Evolutionary conservation across 53 echinoderm and acorn worm species (phyloP).

Genomic region (Stichopus horrens): DNA sequence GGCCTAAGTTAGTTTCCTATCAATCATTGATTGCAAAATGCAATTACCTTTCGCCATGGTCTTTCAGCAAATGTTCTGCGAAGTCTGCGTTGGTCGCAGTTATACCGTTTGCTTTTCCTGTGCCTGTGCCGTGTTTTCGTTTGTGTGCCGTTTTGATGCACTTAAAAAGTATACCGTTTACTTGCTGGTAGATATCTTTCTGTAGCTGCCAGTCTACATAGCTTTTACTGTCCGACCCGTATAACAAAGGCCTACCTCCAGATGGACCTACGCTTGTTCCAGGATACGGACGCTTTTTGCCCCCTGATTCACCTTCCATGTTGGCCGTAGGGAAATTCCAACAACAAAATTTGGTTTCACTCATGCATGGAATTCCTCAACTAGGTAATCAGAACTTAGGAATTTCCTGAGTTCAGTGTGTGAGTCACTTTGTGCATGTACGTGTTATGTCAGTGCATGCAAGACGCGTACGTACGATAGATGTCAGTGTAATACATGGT

Average conservation of each 20-base stretch:
- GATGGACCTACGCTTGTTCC: neutral
- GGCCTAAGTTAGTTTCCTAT: neutral
- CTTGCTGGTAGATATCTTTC: neutral
- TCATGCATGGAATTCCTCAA: neutral
- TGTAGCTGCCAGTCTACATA: neutral
- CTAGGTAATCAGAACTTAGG: constrained; percentile 44
- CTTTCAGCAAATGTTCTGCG: neutral
- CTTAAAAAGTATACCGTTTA: neutral
- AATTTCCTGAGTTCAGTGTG: constrained; percentile 35
- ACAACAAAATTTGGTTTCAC: too few relatives aligned
- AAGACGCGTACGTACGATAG: too few relatives aligned
- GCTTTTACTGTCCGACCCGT: neutral
- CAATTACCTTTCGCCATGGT: neutral
- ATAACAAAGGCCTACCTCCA: neutral
- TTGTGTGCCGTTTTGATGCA: too few relatives aligned
- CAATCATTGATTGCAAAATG: neutral
- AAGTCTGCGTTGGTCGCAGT: neutral
- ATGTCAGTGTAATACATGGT: too few relatives aligned
- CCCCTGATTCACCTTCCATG: neutral
- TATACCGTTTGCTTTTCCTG: neutral
- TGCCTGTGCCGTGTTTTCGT: too few relatives aligned
- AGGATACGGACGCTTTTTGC: neutral
- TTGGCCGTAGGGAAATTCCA: too few relatives aligned
- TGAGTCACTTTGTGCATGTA: too few relatives aligned
- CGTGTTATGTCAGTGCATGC: too few relatives aligned